Conservation (phyloP, 2,797 vertebrate species). For the Bradypodion ventrale region DNA sequence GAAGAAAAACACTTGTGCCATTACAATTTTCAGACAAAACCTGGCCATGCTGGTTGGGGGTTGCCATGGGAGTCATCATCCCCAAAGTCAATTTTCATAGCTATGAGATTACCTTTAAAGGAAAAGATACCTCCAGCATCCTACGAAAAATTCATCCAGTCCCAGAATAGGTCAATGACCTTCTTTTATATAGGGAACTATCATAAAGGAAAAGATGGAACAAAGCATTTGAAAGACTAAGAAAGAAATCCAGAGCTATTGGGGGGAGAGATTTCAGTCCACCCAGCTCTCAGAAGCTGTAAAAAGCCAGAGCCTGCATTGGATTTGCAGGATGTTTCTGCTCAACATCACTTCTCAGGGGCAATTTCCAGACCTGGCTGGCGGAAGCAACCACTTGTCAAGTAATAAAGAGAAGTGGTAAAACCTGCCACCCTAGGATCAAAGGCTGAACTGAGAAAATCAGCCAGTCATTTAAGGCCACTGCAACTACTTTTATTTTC, state of each 20-base stretch:
- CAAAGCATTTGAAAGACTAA: neutral
- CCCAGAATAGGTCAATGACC: neutral
- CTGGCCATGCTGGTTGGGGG: too few species aligned
- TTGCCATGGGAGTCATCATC: too few species aligned
- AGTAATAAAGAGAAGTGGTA: neutral
- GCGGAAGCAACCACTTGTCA: conserved; percentile 8
- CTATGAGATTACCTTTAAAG: neutral
- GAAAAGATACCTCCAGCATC: neutral
- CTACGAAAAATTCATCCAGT: neutral
- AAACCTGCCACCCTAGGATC: conserved; percentile 1
- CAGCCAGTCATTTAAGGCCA: neutral
- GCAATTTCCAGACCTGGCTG: neutral
- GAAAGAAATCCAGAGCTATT: neutral
- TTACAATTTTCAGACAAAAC: neutral
- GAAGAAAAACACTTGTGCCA: neutral
- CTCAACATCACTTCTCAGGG: neutral
- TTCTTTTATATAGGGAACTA: neutral
- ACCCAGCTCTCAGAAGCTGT: conserved; percentile 6
- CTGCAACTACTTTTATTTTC: neutral
- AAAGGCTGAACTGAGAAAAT: neutral
- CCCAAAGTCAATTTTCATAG: too few species aligned
- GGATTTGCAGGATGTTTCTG: neutral
- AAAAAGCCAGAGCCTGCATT: neutral
- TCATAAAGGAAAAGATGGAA: neutral
- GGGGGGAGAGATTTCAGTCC: neutral